These are phyloP conservation scores for Aporophyla nigra DNA, from an alignment of 2,888 invertebrate species.

Conservation along the genomic window DNA sequence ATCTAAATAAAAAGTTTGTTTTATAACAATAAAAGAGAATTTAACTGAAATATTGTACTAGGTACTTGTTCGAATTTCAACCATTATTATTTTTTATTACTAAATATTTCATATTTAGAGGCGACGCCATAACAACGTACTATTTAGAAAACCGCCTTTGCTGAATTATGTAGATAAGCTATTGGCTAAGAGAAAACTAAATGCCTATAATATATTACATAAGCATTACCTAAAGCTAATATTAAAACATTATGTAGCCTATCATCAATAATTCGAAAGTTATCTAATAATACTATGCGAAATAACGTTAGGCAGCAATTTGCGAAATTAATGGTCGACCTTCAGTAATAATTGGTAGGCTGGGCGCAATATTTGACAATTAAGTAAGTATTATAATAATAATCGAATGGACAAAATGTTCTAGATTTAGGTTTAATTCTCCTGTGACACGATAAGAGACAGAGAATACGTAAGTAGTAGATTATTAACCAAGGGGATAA, in stretches of 20 bases:
- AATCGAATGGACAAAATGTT: conserved; percentile 2
- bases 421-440: background rate
- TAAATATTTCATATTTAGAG: no score
- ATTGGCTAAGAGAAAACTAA: background rate
- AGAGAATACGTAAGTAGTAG: background rate
- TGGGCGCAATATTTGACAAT: conserved; percentile 11
- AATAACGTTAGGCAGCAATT: conserved; percentile 45
- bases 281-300: conserved; percentile 34
- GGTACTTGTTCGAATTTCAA: no score
- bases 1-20: no score
- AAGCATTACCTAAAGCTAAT: conserved; percentile 9
- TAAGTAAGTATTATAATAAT: conserved; percentile 19
- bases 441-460: background rate
- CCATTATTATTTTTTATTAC: no score
- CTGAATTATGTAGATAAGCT: background rate
- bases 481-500: no score
- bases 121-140: no score
- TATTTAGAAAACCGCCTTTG: background rate
- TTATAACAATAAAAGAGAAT: no score
- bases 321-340: conserved; percentile 44
- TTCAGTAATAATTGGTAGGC: conserved; percentile 42
- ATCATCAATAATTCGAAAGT: conserved; percentile 45
- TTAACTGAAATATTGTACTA: no score
- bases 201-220: conserved; percentile 19
- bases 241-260: conserved; percentile 25